Base-by-base conservation (phyloP, 2,888 invertebrate species). In the Ichneumon xanthorius region DNA sequence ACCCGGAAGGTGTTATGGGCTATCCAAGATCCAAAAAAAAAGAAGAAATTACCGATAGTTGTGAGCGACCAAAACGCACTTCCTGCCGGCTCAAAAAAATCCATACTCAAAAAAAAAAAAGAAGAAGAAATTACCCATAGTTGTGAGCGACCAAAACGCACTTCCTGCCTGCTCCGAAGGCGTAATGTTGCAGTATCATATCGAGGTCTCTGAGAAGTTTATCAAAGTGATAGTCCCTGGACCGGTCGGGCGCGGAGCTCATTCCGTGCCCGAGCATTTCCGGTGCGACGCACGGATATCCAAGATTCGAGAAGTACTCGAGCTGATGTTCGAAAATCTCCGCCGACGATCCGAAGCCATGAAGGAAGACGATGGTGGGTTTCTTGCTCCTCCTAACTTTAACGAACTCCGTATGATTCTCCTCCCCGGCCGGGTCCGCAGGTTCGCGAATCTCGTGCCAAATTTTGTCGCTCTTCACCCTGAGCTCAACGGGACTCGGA, bases 241-340 rank as follows among this genome's bases (percentile, higher is more conserved):
- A 90, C 83, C 95, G 94, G 84, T 94, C 93, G 14, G 96, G 96
- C 9, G 96, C 95, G 67, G 95, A 95, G 90, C 96, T 96, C 89
- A 95, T 95, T 0, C 96, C 96, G 91, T 96, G 96, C 0, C 96
- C 96, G 53, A 96, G 93, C 92, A 96, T 94, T 91, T 96, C 96
- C 16, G 96, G 96, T 0, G 96, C 96, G 14, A 96, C 94, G 79
- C 96, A 95, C 89, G 96, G 96, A 92, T 95, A 96, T 0, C 96
- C 96, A 86, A 94, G 93, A 68, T 92, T 92, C 4, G 95, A 94
- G 89, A 96, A 95, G 91, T 95, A 96, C 58, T 94, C 93, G 50
- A 96, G 94, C 90, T 96, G 95, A 80, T 95, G 93, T 87, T 95
- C 94, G 95, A 96, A 96, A 45, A 96, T 93, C 87, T 96, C 96